phyloP scores from a whole-genome alignment of 2,888 invertebrate genomes.

The Andrena praecox region DNA sequence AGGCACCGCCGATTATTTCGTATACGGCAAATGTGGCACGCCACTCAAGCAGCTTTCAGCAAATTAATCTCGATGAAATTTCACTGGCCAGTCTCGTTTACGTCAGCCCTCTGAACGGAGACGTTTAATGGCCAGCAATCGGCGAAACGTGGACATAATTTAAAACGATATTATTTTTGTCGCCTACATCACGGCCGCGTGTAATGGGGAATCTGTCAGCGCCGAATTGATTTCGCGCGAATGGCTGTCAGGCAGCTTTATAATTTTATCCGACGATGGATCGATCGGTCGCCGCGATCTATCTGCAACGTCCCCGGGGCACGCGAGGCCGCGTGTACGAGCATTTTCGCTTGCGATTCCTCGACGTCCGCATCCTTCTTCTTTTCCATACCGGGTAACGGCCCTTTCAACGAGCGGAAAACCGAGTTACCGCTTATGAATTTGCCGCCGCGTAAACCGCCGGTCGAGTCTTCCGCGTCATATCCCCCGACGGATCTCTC shows the following conservation, averaged over 20 bases:
- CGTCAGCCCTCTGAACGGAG: constrained; percentile 25
- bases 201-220: constrained; percentile 38
- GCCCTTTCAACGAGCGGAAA: constrained; percentile 20
- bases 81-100: constrained; percentile 33
- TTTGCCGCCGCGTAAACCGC: constrained; percentile 32
- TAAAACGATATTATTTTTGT: constrained; percentile 53
- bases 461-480: constrained; percentile 6
- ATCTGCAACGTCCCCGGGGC: background rate
- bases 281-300: constrained; percentile 10
- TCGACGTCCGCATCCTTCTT: background rate
- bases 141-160: constrained; percentile 34
- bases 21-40: constrained; percentile 9
- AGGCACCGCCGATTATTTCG: background rate
- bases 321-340: background rate
- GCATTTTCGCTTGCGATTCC: constrained; percentile 12
- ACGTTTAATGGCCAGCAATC: constrained; percentile 46
- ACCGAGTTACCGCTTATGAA: constrained; percentile 48
- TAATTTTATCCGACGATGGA: constrained; percentile 4
- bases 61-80: constrained; percentile 47
- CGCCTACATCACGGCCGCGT: constrained; percentile 12
- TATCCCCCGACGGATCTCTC: constrained; percentile 17
- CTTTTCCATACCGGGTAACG: constrained; percentile 6
- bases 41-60: constrained; percentile 23
- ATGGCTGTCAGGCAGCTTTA: background rate
- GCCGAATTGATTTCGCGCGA: constrained; percentile 41